A percentile compares a stretch with the other conserved stretches of the same genome.
Conservation (phyloP, 2,888 invertebrate species). For the Sthenelais limicola region DNA sequence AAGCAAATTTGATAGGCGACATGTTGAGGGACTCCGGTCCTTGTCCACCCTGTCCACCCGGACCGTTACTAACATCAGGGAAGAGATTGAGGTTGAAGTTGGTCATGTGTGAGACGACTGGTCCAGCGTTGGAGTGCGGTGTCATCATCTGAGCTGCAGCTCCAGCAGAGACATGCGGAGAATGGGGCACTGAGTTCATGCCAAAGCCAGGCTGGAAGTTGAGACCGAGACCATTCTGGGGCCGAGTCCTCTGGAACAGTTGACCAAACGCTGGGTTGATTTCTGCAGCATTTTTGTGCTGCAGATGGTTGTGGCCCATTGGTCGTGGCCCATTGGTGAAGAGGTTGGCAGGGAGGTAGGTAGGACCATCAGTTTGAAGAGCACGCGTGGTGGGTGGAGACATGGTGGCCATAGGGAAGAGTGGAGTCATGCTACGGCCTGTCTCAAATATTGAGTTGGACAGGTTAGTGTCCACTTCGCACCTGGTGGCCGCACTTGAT, state of each 20-base stretch:
- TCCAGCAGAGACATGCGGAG: constrained; percentile 60
- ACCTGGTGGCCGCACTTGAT: constrained; percentile 23
- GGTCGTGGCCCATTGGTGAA: constrained; percentile 59
- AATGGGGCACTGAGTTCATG: constrained; percentile 60
- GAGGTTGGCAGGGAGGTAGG: constrained; percentile 64
- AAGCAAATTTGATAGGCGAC: constrained; percentile 68
- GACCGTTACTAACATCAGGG: constrained; percentile 61
- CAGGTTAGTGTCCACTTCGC: constrained; percentile 62
- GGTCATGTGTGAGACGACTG: constrained; percentile 64
- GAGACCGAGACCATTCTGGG: constrained; percentile 66
- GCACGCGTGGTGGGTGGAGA: constrained; percentile 60
- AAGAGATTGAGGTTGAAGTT: constrained; percentile 70
- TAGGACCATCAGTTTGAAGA: constrained; percentile 63
- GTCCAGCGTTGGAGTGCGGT: constrained; percentile 58
- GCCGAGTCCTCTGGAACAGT: constrained; percentile 61
- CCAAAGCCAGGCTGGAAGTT: constrained; percentile 68
- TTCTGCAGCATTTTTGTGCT: constrained; percentile 60
- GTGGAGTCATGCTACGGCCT: constrained; percentile 63
- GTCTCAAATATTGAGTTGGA: constrained; percentile 55
- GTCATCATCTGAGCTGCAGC: constrained; percentile 59
- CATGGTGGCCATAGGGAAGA: constrained; percentile 64
- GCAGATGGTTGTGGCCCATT: constrained; percentile 58
- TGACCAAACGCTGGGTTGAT: constrained; percentile 59
- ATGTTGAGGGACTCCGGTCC: constrained; percentile 65
- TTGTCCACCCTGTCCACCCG: constrained; percentile 42